Conservation (phyloP, 1,140 invertebrate genomes). For the Condylostylus longicornis region DNA sequence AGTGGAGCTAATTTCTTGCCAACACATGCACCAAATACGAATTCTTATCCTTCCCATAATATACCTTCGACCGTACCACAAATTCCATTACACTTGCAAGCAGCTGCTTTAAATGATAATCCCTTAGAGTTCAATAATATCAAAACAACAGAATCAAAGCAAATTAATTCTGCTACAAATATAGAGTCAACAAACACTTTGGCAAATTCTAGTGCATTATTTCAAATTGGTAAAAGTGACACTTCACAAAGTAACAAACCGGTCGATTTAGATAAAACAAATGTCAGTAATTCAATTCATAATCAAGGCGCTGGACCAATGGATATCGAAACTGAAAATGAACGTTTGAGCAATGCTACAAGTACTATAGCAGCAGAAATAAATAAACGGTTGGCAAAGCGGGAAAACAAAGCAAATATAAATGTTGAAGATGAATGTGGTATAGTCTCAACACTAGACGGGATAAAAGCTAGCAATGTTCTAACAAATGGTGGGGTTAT, state of each 20-base stretch:
- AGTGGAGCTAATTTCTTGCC: conserved; percentile 4
- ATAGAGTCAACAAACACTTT: conserved; percentile 17
- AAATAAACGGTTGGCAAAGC: too few relatives aligned
- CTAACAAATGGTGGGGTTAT: not conserved
- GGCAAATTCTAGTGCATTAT: conserved; percentile 23
- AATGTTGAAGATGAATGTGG: not conserved
- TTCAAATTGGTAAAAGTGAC: too few relatives aligned
- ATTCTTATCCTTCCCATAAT: not conserved
- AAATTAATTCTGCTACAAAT: conserved; percentile 23
- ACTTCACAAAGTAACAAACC: too few relatives aligned
- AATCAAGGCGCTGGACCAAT: conserved; percentile 3
- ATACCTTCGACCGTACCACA: conserved; percentile 7
- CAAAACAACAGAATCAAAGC: conserved; percentile 40
- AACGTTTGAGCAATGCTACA: not conserved
- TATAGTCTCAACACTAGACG: not conserved
- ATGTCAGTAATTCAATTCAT: conserved; percentile 24
- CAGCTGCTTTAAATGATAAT: conserved; percentile 47
- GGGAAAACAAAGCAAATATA: not conserved
- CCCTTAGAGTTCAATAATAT: conserved; percentile 51
- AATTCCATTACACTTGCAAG: conserved; percentile 17
- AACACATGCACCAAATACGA: not conserved
- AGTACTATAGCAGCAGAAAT: not conserved
- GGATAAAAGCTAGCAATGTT: not conserved
- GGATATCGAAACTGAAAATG: conserved; percentile 7
- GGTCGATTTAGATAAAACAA: too few relatives aligned